Conservation (phyloP, 23 tunicate species). For the Pegea sp. region DNA sequence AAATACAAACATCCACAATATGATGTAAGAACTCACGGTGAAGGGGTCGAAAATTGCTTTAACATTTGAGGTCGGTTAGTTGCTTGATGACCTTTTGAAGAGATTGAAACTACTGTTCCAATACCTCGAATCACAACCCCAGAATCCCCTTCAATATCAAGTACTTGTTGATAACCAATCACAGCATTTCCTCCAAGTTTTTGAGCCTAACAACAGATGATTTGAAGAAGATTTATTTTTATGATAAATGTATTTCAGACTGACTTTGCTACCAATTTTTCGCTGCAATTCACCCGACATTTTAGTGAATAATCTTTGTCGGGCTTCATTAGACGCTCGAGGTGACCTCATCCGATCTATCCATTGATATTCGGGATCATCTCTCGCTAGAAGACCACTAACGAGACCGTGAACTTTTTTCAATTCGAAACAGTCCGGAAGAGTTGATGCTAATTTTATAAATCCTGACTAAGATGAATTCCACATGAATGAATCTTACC, state of each 20-base stretch:
- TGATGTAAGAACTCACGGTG: no score
- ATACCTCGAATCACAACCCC: slow-evolving; percentile 75
- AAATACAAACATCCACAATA: neutral
- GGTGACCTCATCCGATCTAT: slow-evolving; percentile 72
- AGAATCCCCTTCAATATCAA: slow-evolving; percentile 81
- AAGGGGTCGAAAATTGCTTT: neutral
- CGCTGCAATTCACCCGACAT: slow-evolving; percentile 80
- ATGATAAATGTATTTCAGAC: no score
- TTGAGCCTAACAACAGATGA: slow-evolving; percentile 19
- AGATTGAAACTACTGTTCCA: slow-evolving; percentile 73
- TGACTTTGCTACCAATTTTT: slow-evolving; percentile 65
- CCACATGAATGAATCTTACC: slow-evolving; percentile 7
- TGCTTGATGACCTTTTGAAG: no score
- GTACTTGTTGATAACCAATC: slow-evolving; percentile 45
- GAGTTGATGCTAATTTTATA: slow-evolving; percentile 7
- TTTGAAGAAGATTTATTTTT: no score
- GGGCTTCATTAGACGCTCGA: slow-evolving; percentile 74
- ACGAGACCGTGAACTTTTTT: slow-evolving; percentile 45
- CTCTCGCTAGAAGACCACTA: slow-evolving; percentile 31
- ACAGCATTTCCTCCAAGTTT: slow-evolving; percentile 78
- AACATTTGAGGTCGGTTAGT: neutral
- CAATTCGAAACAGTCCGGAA: slow-evolving; percentile 35
- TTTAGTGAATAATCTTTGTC: slow-evolving; percentile 65
- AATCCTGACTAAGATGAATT: neutral
- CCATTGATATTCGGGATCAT: slow-evolving; percentile 87